Conservation (phyloP, 1,140 invertebrate species). For the Sminthurinus signatus region DNA sequence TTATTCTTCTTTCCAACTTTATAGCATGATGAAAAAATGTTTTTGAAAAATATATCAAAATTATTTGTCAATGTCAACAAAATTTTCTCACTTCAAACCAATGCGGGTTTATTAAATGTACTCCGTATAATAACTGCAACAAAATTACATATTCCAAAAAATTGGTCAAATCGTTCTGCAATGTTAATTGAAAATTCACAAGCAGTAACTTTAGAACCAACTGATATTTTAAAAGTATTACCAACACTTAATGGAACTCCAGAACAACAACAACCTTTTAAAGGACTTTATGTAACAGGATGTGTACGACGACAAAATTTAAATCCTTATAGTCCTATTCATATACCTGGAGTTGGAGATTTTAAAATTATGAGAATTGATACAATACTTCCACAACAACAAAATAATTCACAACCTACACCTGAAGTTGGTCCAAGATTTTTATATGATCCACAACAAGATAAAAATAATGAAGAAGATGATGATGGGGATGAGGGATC, state of each 20-base stretch:
- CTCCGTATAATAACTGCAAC: constrained; percentile 31
- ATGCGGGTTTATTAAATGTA: constrained; percentile 31
- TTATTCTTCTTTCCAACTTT: not conserved
- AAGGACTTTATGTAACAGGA: constrained; percentile 24
- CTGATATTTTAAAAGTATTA: not conserved
- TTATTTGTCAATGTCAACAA: constrained; percentile 24
- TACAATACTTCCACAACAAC: constrained; percentile 12
- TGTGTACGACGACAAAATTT: constrained; percentile 26
- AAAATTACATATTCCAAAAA: constrained; percentile 32
- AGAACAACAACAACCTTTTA: not conserved
- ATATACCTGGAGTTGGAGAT: constrained; percentile 26
- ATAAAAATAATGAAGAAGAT: constrained; percentile 1
- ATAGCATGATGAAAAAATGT: constrained; percentile 32
- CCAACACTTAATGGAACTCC: not conserved
- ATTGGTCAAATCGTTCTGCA: constrained; percentile 26
- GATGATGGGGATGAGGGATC: constrained; percentile 14
- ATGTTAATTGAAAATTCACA: constrained; percentile 31
- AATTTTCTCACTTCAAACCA: constrained; percentile 29
- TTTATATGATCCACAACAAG: constrained; percentile 23
- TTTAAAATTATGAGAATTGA: constrained; percentile 35
- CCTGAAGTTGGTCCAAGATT: constrained; percentile 17
- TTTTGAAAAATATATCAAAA: constrained; percentile 27
- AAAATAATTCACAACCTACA: too few species aligned
- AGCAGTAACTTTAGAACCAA: not conserved
- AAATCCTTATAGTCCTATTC: constrained; percentile 31